Base-by-base conservation (phyloP, 2,797 vertebrate species). In the Sebastes iracundus region DNA sequence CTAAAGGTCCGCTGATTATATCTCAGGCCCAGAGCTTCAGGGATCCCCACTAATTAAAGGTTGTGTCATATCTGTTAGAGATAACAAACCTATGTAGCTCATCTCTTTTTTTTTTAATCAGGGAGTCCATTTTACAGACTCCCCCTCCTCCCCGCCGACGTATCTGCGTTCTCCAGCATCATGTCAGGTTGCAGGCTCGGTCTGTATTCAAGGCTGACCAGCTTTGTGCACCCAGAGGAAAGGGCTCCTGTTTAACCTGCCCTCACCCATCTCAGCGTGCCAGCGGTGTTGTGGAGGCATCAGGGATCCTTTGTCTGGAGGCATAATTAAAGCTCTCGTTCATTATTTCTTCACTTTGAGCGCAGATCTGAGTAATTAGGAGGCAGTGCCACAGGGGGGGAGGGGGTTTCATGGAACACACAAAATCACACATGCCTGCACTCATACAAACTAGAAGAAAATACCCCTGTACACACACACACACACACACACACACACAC, bases 1-100 rank as follows among this genome's bases (percentile, higher is more conserved):
- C 89, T 94, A 94, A 94, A 95, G 93, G 94, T 93, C 91, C 94
- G 25, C 93, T 93, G 93, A 94, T 94, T 92, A 92, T 88, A 92
- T 87, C 88, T 87, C 77, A 23, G 87, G 83, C 90, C 84, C 88
- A 52, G 87, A 90, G 90, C 90, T 89, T 92, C 91, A 84, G 88
- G 91, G 92, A 92, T 92, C 80, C 85, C 82, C 72, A 4, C 91
- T 95, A 94, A 95, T 95, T 94, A 95, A 94, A 95, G 94, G 93
- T 94, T 94, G 89, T 93, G 93, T 94, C 94, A 92, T 93, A 93
- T 93, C 91, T 90, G 90, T 92, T 92, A 91, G 79, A 90, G 88
- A 93, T 92, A 93, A 91, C 89, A 92, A 92, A 92, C 83, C 83
- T 88, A 89, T 85, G 88, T 77, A 87, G 85, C 80, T 86, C 86